A percentile compares a stretch with the other conserved stretches of the same genome.
These are phyloP conservation scores for Eriocheir sinensis DNA, from an alignment of 1,140 invertebrate species.

Conservation along the genomic window DNA sequence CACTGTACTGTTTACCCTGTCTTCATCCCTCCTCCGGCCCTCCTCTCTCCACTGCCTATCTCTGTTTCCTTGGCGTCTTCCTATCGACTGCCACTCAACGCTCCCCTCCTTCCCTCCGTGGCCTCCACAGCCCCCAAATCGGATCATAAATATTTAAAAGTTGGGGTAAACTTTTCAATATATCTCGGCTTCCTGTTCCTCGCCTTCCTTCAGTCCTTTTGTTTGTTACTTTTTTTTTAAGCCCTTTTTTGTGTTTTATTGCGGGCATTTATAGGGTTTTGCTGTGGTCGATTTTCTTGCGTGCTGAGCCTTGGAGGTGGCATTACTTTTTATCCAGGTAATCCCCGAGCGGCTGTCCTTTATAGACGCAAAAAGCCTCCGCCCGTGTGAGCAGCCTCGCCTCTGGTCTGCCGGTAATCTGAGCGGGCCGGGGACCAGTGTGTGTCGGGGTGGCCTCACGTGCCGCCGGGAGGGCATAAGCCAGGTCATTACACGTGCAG, in stretches of 20 bases:
- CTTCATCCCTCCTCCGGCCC: too few relatives aligned
- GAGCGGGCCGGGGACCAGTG: background rate
- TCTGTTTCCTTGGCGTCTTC: too few relatives aligned
- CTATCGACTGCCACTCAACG: background rate
- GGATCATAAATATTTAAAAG: conserved; percentile 8
- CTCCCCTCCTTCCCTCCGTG: background rate
- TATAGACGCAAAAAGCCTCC: background rate
- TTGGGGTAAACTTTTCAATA: background rate
- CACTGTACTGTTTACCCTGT: too few relatives aligned
- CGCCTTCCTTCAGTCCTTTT: background rate
- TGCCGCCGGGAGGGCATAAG: conserved; percentile 8
- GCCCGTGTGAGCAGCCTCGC: background rate
- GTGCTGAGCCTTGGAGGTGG: background rate
- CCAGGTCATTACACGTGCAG: conserved; percentile 61
- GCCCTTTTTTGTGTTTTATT: background rate
- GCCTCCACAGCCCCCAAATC: background rate
- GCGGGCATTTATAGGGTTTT: background rate
- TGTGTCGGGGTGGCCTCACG: background rate
- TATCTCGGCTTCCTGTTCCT: background rate
- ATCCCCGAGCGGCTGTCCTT: background rate
- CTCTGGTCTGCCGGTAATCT: conserved; percentile 30
- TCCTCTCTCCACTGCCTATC: background rate
- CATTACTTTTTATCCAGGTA: background rate
- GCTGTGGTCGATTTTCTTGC: background rate
- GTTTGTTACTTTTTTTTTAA: too few relatives aligned